Evolutionary conservation across 1,140 invertebrate species (phyloP), one percentile per base, ranked within the genome.

Genomic region (Trichogramma pretiosum): DNA sequence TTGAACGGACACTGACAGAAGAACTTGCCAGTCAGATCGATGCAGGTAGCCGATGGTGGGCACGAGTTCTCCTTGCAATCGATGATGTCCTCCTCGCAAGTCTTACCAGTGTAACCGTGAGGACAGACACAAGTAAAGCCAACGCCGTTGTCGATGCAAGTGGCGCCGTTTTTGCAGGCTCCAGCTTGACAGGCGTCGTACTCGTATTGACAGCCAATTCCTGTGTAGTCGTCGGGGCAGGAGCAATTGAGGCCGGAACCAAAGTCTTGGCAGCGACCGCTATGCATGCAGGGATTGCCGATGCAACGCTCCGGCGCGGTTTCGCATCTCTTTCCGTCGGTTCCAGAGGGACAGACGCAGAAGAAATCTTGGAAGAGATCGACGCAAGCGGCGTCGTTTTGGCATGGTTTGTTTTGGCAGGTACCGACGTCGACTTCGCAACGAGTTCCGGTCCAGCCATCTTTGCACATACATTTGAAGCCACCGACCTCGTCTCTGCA

Each of bases 1-100:
- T 96, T 95, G 69, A 95, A 94, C 24, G 92, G 91, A 77, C 92
- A 96, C 65, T 93, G 88, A 60, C 93, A 97, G 62, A 93, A 92
- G 74, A 93, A 94, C 61, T 84, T 83, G 55, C 87, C 87, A 35
- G 88, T 90, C 14, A 96, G 75, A 73, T 97, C 93, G 50, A 97
- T 88, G 62, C 93, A 97, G 11, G 85, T 89, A 4, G 93, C 90
- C 13, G 89, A 89, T 40, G 91, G 87, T 34, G 93, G 92, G 65
- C 93, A 97, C 0, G 89, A 92, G 55, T 92, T 91, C 53, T 93
- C 88, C 64, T 89, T 86, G 61, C 93, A 97, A 58, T 96, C 90
- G 19, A 86, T 72, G 46, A 96, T 93, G 61, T 95, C 91, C 60
- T 91, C 82, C 59, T 95, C 89, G 62, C 93, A 97, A 56, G 90